Evolutionary conservation across 2,888 invertebrate species (phyloP), one percentile per base, ranked within the genome.

Genomic region (Alitta virens): DNA sequence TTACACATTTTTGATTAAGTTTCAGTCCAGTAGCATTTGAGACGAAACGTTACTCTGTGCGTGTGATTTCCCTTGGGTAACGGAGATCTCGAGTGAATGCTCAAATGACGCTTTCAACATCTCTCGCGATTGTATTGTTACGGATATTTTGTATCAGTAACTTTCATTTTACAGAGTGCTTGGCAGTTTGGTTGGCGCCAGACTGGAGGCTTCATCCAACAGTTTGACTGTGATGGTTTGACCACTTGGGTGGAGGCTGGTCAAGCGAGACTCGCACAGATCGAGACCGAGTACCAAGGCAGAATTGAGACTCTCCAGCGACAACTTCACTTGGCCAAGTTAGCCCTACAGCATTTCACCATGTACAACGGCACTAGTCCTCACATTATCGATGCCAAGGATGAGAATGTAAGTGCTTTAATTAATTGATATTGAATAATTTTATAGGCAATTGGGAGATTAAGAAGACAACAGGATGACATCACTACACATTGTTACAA

Each of bases 181-280:
- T 55, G 55, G 57, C 54, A 59, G 33, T 42, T 27, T 40, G 50
- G 26, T 1, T 27, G 60, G 23, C 59, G 43, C 1, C 50, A n/a
- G 43, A 53, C 24, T 12, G 43, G 25, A 12, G 59, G 46, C 21
- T 46, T 38, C 21, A 38, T 51, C 12, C 49, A 49, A 12, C 38
- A 23, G 46, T 69, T 80, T 25, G 80, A 78, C 61, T 63, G 68
- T 12, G 80, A 92, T 82, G 92, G 92, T 51, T 84, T 92, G 75
- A 87, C 89, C 65, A 87, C 88, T 49, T 85, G 88, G 64, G 84
- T 86, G 67, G 90, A 90, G 77, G 88, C 89, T 65, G 85, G 89
- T 68, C 91, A 91, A 82, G 87, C 87, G 68, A 84, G 93, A 68
- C 86, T 94, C 75, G 89, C 89, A 78, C 90, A 92, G 82, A 90